Evolutionary conservation across 2,888 invertebrate species (phyloP).

Genomic region (Cephus sareptanus): DNA sequence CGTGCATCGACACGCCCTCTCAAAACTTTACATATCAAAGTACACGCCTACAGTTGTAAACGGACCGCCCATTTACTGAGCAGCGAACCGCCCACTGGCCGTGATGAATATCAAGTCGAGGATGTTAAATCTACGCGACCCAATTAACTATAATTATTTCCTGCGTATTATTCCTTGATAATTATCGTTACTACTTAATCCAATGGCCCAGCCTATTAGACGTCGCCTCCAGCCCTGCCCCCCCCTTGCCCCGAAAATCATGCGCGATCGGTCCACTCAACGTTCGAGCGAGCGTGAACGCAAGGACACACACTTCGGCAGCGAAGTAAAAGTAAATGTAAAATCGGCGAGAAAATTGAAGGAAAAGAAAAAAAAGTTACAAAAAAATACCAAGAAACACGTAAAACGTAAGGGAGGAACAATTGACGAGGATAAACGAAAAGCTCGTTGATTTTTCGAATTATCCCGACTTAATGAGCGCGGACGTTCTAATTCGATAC

Average conservation of each 20-base stretch:
- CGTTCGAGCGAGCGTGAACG: slow-evolving; percentile 25
- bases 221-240: background rate
- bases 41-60: background rate
- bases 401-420: slow-evolving; percentile 7
- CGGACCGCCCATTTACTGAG: background rate
- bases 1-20: background rate
- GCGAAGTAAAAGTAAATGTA: background rate
- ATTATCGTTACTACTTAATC: background rate
- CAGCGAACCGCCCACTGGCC: background rate
- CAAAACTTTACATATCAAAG: background rate
- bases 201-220: background rate
- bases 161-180: background rate
- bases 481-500: slow-evolving; percentile 10
- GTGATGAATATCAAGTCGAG: background rate
- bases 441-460: background rate
- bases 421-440: slow-evolving; percentile 28
- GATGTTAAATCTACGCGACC: background rate
- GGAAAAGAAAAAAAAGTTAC: background rate
- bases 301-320: background rate
- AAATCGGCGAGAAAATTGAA: background rate
- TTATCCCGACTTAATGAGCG: background rate
- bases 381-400: background rate
- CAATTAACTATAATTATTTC: background rate
- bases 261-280: background rate
- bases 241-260: background rate